Conservation (phyloP, 2,113 vertebrate genomes). For the Takifugu bimaculatus region DNA sequence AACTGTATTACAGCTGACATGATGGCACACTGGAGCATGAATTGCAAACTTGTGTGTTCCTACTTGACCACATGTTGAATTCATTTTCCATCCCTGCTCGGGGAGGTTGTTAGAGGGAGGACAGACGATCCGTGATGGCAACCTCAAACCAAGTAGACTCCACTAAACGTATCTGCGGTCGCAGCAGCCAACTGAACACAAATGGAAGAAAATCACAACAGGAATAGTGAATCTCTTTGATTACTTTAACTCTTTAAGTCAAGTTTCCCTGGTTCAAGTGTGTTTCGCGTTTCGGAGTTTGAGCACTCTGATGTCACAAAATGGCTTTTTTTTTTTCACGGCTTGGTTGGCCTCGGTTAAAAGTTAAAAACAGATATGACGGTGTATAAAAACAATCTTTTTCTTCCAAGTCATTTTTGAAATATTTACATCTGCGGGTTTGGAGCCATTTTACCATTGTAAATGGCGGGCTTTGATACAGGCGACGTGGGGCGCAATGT, state of each 20-base stretch:
- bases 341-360: not conserved
- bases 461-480: conserved; percentile 33
- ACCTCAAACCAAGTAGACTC: not conserved
- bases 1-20: too few relatives aligned
- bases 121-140: not conserved
- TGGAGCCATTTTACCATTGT: conserved; percentile 30
- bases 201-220: not conserved
- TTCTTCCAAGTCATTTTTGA: conserved; percentile 1
- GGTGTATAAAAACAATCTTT: not conserved
- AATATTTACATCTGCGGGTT: conserved; percentile 20
- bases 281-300: not conserved
- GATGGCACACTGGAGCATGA: too few relatives aligned
- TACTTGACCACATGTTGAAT: not conserved
- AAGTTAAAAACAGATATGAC: conserved; percentile 14
- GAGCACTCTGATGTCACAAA: conserved; percentile 5
- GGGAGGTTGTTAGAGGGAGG: not conserved
- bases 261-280: not conserved
- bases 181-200: too few relatives aligned
- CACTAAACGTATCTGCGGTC: too few relatives aligned
- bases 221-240: not conserved
- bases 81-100: not conserved
- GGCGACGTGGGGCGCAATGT: conserved; percentile 17
- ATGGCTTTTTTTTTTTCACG: not conserved
- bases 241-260: not conserved
- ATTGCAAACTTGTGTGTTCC: too few relatives aligned